Percentiles rank a stretch among this genome's conserved stretches.
These are phyloP conservation scores for Nomia melanderi DNA, from an alignment of 1,140 invertebrate species.

Conservation along the genomic window DNA sequence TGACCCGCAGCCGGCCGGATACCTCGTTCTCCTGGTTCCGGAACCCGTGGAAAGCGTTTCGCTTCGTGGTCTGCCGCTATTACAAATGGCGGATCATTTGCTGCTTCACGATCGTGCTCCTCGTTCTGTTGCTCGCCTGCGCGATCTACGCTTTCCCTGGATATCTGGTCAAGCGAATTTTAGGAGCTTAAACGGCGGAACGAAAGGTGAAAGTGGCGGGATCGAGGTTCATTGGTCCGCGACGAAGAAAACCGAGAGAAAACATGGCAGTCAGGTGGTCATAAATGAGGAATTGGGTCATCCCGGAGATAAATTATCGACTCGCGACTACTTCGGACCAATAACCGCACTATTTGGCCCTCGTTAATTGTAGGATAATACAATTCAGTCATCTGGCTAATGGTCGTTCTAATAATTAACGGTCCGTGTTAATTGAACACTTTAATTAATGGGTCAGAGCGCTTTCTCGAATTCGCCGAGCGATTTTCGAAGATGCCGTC, in stretches of 20 bases:
- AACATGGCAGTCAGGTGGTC: not conserved
- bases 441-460: not conserved
- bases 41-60: slow-evolving; percentile 83
- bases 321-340: slow-evolving; percentile 9
- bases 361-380: slow-evolving; percentile 21
- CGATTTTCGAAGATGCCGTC: not conserved
- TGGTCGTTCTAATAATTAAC: slow-evolving; percentile 23
- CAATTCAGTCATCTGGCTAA: not conserved
- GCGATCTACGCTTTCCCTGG: slow-evolving; percentile 82
- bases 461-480: not conserved
- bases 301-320: slow-evolving; percentile 22
- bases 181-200: slow-evolving; percentile 70
- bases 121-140: slow-evolving; percentile 72
- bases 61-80: slow-evolving; percentile 81
- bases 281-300: slow-evolving; percentile 27
- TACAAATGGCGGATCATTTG: slow-evolving; percentile 80
- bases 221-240: not conserved
- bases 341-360: not conserved
- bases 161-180: slow-evolving; percentile 80
- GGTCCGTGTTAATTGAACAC: not conserved
- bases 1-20: slow-evolving; percentile 82
- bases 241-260: not conserved
- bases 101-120: slow-evolving; percentile 71
- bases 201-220: too few relatives aligned
- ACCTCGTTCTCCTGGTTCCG: slow-evolving; percentile 84